phyloP scores from a whole-genome alignment of 2,888 invertebrate genomes.

The Amphipoea lucens region DNA sequence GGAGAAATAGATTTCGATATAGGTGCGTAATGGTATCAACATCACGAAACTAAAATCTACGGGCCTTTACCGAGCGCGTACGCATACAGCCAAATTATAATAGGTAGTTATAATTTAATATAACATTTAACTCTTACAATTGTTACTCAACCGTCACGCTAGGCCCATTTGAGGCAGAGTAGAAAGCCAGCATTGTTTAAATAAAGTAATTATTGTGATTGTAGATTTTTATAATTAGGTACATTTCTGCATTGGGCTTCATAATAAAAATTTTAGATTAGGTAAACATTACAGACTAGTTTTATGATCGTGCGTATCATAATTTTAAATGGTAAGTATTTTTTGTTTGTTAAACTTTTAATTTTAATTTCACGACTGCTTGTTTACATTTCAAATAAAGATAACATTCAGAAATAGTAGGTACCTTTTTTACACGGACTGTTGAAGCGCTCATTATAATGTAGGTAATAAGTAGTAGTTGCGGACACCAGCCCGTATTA shows the following conservation, averaged over 20 bases:
- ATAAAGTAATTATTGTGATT: constrained; percentile 55
- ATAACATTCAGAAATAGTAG: too few relatives aligned
- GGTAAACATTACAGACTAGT: neutral
- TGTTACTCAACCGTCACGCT: constrained; percentile 62
- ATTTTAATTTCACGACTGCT: neutral
- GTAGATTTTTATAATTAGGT: constrained; percentile 36
- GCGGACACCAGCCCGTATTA: too few relatives aligned
- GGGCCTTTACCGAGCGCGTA: neutral
- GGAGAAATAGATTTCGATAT: neutral
- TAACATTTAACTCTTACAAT: constrained; percentile 47
- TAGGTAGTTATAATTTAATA: constrained; percentile 41
- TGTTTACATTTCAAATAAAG: neutral
- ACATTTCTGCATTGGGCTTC: neutral
- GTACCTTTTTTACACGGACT: too few relatives aligned
- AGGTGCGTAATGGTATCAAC: neutral
- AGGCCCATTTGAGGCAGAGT: constrained; percentile 39
- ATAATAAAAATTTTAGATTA: constrained; percentile 11
- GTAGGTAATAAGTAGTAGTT: too few relatives aligned
- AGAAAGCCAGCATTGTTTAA: constrained; percentile 64
- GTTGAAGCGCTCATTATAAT: too few relatives aligned
- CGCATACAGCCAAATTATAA: constrained; percentile 27
- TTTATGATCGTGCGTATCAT: neutral
- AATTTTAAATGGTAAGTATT: neutral
- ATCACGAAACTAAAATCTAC: neutral
- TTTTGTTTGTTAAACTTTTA: neutral